A percentile compares a stretch with the other conserved stretches of the same genome.
Evolutionary conservation across 2,113 vertebrate genomes (phyloP).

Genomic region (Mastomys coucha): DNA sequence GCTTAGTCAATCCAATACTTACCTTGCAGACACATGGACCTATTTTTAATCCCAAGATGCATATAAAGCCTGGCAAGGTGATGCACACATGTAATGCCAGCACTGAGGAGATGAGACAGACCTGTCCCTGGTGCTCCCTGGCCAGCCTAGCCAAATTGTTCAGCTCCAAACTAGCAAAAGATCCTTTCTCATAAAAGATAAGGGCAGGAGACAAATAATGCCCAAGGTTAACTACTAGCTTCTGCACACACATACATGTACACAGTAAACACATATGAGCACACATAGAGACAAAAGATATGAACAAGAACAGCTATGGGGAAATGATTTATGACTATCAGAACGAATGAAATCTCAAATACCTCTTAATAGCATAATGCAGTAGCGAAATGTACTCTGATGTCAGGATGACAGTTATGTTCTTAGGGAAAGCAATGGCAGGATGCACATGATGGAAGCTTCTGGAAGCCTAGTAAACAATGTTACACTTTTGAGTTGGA

Average conservation of each 20-base stretch:
- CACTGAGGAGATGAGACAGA: neutral
- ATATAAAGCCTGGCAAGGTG: neutral
- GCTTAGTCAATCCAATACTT: neutral
- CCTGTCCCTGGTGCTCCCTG: neutral
- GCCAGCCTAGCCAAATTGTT: neutral
- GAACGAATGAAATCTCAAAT: slow-evolving; percentile 29
- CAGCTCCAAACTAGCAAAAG: neutral
- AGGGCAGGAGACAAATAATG: neutral
- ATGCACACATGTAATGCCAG: neutral
- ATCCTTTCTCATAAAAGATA: neutral
- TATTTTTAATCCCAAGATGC: neutral
- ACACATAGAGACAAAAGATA: neutral
- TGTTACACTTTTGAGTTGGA: neutral
- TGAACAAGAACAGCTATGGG: neutral
- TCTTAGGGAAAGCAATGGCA: neutral
- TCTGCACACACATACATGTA: no score
- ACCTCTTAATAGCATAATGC: neutral
- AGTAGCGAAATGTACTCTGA: neutral
- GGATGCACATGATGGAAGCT: neutral
- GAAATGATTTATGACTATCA: neutral
- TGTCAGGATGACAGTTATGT: neutral
- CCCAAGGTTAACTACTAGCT: neutral
- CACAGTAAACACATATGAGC: neutral
- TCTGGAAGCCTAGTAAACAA: neutral
- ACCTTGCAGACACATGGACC: no score